Conservation (phyloP, 2,888 invertebrate species). For the Acleris literana region DNA sequence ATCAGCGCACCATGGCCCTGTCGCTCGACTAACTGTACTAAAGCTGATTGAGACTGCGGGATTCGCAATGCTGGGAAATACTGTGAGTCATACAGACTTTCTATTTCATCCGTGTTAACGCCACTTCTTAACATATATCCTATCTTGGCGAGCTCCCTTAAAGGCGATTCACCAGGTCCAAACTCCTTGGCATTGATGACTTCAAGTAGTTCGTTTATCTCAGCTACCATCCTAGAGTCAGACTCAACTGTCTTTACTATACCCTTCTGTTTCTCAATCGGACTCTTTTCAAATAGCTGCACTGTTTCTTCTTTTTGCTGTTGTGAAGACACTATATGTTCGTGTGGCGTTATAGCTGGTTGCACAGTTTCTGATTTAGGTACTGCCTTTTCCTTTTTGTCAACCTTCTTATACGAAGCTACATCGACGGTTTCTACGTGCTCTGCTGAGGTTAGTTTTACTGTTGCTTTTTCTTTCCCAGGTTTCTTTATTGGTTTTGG, state of each 20-base stretch:
- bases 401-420: constrained; percentile 86
- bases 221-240: constrained; percentile 85
- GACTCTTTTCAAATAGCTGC: constrained; percentile 79
- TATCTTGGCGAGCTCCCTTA: constrained; percentile 92
- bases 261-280: constrained; percentile 82
- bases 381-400: constrained; percentile 72
- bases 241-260: constrained; percentile 81
- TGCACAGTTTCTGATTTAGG: constrained; percentile 74
- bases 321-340: constrained; percentile 84
- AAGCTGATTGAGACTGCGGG: constrained; percentile 92
- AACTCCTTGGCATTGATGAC: constrained; percentile 90
- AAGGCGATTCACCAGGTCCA: constrained; percentile 90
- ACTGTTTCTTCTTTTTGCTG: constrained; percentile 81
- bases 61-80: constrained; percentile 91
- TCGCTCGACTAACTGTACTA: constrained; percentile 92
- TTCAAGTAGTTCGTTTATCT: constrained; percentile 90
- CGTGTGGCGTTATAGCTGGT: constrained; percentile 79
- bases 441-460: constrained; percentile 82
- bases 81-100: constrained; percentile 89
- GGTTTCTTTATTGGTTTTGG: constrained; percentile 79
- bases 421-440: constrained; percentile 84
- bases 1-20: constrained; percentile 92
- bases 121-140: constrained; percentile 91
- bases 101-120: constrained; percentile 89
- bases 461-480: constrained; percentile 74